phyloP scores from a whole-genome alignment of 2,797 vertebrate genomes.

The Periparus ater region DNA sequence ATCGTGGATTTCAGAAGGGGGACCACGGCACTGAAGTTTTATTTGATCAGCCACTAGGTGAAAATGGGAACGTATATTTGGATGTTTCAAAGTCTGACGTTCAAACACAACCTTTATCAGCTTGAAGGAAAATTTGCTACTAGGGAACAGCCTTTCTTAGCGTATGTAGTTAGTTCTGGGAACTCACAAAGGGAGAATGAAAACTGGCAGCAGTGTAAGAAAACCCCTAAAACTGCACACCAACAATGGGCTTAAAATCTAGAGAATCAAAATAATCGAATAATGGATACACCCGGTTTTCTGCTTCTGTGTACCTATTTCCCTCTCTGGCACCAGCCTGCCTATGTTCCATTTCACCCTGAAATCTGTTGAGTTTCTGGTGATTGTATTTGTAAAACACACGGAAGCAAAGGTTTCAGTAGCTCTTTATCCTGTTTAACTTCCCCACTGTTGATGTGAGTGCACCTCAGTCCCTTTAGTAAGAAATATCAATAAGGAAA shows the following conservation, averaged over 20 bases:
- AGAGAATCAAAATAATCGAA: background rate
- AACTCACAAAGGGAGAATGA: background rate
- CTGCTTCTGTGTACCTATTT: background rate
- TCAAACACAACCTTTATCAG: background rate
- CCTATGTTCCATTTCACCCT: background rate
- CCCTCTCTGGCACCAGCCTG: background rate
- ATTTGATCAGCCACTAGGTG: background rate
- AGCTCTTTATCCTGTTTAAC: background rate
- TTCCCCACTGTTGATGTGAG: background rate
- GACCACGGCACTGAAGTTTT: background rate
- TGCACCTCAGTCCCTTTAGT: background rate
- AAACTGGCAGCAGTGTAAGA: background rate
- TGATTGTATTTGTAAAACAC: background rate
- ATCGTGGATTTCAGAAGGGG: background rate
- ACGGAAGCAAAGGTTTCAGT: background rate
- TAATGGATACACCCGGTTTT: background rate
- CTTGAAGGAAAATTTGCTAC: background rate
- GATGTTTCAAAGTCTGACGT: background rate
- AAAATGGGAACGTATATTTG: background rate
- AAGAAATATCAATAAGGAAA: background rate
- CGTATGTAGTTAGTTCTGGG: background rate
- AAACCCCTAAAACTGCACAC: background rate
- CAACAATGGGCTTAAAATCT: background rate
- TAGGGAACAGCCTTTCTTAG: background rate
- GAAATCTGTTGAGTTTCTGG: background rate